These are phyloP conservation scores for Raja brachyura DNA, from an alignment of 2,113 vertebrate genomes.

Conservation along the genomic window DNA sequence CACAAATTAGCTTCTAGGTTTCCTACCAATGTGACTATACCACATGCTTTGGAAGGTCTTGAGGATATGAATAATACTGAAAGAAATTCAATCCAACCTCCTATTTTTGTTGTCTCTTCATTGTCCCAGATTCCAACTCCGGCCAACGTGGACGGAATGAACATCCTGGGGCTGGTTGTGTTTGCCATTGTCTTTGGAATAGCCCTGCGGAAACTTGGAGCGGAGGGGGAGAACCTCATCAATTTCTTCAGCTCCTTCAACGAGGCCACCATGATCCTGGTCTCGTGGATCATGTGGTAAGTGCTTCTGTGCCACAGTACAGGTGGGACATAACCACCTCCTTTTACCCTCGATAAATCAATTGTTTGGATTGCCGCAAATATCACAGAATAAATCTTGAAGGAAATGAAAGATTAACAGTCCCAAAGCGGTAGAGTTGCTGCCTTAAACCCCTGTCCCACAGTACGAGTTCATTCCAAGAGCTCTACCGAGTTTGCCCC, in stretches of 20 bases:
- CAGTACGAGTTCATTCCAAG: no score
- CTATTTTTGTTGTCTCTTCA: neutral
- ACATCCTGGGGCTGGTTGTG: conserved; percentile 81
- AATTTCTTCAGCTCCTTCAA: conserved; percentile 85
- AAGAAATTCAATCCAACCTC: neutral
- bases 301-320: neutral
- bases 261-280: conserved; percentile 84
- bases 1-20: neutral
- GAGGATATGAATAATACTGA: neutral
- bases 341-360: neutral
- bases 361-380: no score
- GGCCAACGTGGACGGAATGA: conserved; percentile 70
- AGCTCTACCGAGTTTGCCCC: no score
- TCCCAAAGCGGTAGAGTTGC: no score
- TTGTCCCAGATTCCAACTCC: conserved; percentile 57
- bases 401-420: no score
- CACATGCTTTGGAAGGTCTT: neutral
- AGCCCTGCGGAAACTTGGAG: conserved; percentile 75
- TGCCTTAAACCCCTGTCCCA: no score
- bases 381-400: no score
- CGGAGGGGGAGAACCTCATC: conserved; percentile 78
- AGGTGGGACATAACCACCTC: neutral
- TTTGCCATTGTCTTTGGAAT: conserved; percentile 80
- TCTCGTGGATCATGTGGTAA: conserved; percentile 91
- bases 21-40: neutral